Conservation (phyloP, 37 sponge, comb jelly and placozoan genomes). For the Cliona cf. orientalis region DNA sequence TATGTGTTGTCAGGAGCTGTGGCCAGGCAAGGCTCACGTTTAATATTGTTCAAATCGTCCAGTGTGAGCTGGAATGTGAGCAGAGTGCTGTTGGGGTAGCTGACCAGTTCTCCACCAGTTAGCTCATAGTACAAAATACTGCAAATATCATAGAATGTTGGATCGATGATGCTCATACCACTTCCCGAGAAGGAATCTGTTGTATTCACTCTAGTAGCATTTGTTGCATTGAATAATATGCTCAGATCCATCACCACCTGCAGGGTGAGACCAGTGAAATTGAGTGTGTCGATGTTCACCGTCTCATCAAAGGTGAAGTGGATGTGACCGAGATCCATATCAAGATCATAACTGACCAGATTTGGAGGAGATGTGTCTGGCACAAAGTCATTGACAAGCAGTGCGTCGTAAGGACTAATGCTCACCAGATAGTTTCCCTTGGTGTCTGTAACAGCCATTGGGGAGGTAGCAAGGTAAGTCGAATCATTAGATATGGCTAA, state of each 20-base stretch:
- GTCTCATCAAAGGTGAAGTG: conserved; percentile 90
- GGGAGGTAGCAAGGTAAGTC: conserved; percentile 58
- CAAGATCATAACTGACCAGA: conserved; percentile 57
- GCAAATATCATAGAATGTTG: conserved; percentile 32
- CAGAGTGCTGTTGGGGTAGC: conserved; percentile 32
- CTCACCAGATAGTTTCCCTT: conserved; percentile 49
- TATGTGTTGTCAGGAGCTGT: conserved; percentile 44
- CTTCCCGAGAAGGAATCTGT: conserved; percentile 20
- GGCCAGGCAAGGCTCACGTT: conserved; percentile 59
- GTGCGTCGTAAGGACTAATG: conserved; percentile 32
- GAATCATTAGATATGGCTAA: conserved; percentile 70
- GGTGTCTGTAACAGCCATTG: conserved; percentile 65
- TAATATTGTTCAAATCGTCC: conserved; percentile 80
- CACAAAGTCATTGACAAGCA: conserved; percentile 49
- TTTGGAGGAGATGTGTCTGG: conserved; percentile 63
- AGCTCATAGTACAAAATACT: conserved; percentile 21
- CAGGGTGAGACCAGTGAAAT: conserved; percentile 45
- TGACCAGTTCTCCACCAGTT: conserved; percentile 18
- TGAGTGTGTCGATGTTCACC: conserved; percentile 67
- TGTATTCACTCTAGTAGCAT: conserved; percentile 1
- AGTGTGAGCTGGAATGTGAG: conserved; percentile 54
- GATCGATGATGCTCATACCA: not conserved
- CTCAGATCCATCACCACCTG: conserved; percentile 58
- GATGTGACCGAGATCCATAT: conserved; percentile 61
- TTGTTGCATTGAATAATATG: not conserved